A percentile compares a stretch with the other conserved stretches of the same genome.
phyloP scores from a whole-genome alignment of 2,888 invertebrate genomes.

The Bugulina stolonifera region DNA sequence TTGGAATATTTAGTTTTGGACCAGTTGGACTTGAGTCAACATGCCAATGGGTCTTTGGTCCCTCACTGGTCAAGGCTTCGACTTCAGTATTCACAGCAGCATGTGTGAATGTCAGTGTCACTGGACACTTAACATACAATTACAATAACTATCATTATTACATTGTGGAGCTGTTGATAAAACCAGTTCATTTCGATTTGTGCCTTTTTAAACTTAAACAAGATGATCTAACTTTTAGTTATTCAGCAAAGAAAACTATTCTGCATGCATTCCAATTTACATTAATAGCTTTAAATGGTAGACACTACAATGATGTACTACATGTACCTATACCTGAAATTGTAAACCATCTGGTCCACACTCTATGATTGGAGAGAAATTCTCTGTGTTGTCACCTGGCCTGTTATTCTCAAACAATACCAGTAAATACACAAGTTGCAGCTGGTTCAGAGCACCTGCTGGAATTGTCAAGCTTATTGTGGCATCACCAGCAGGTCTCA shows the following conservation, averaged over 20 bases:
- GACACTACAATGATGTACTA: too few relatives aligned
- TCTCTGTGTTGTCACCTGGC: not conserved
- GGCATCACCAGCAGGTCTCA: not conserved
- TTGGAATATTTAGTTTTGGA: not conserved
- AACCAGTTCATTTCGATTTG: too few relatives aligned
- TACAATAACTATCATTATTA: too few relatives aligned
- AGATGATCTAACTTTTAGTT: too few relatives aligned
- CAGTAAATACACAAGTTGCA: conserved; percentile 9
- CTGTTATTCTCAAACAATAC: conserved; percentile 3
- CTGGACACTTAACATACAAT: not conserved
- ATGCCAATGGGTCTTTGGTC: not conserved
- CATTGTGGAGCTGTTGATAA: too few relatives aligned
- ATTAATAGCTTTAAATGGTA: too few relatives aligned
- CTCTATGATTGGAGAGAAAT: conserved; percentile 8
- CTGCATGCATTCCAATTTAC: too few relatives aligned
- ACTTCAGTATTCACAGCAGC: not conserved
- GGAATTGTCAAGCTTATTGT: not conserved
- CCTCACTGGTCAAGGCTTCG: not conserved
- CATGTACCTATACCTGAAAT: conserved; percentile 5
- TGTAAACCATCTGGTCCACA: conserved; percentile 17
- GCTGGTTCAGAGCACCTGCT: not conserved
- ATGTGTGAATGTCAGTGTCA: not conserved
- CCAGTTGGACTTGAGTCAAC: not conserved
- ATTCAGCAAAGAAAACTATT: too few relatives aligned
- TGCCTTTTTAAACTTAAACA: too few relatives aligned